These are phyloP conservation scores for Ophthalmolycus amberensis DNA, from an alignment of 2,113 vertebrate genomes.

Conservation along the genomic window DNA sequence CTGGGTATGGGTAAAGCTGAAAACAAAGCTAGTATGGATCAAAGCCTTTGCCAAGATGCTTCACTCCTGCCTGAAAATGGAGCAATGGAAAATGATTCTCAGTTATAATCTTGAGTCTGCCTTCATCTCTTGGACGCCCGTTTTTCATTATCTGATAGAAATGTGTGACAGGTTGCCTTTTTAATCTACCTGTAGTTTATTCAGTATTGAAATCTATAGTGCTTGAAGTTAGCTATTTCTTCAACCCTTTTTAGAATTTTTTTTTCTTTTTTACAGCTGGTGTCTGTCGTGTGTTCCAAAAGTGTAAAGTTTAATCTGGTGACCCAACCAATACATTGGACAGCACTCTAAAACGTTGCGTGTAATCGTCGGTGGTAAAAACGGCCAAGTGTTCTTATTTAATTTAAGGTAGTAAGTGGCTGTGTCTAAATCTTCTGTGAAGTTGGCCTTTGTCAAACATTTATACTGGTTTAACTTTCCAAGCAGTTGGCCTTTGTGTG, in stretches of 20 bases:
- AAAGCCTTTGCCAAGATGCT: constrained; percentile 53
- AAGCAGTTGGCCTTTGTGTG: constrained; percentile 13
- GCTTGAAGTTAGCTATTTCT: constrained; percentile 10
- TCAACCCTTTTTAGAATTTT: constrained; percentile 23
- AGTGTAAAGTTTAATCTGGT: constrained; percentile 4
- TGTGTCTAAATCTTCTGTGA: constrained; percentile 36
- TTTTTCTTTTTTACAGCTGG: constrained; percentile 37
- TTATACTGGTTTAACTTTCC: constrained; percentile 11
- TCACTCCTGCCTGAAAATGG: constrained; percentile 56
- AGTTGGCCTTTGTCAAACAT: constrained; percentile 9
- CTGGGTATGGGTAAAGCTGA: constrained; percentile 72
- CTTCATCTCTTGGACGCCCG: constrained; percentile 17
- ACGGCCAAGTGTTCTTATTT: constrained; percentile 50
- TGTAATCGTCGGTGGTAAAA: constrained; percentile 18
- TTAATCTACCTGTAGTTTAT: constrained; percentile 15
- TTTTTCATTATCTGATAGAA: constrained; percentile 37
- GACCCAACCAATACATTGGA: background rate
- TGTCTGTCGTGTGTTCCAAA: background rate
- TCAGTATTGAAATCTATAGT: constrained; percentile 29
- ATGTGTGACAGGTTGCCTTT: constrained; percentile 23
- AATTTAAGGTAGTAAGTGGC: constrained; percentile 18
- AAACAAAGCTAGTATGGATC: constrained; percentile 50
- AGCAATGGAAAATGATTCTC: constrained; percentile 43
- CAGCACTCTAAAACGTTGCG: constrained; percentile 11
- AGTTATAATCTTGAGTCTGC: constrained; percentile 41